Percentiles rank a stretch among this genome's conserved stretches.
These are phyloP conservation scores for Chrysolina americana DNA, from an alignment of 2,888 invertebrate genomes.

Conservation along the genomic window DNA sequence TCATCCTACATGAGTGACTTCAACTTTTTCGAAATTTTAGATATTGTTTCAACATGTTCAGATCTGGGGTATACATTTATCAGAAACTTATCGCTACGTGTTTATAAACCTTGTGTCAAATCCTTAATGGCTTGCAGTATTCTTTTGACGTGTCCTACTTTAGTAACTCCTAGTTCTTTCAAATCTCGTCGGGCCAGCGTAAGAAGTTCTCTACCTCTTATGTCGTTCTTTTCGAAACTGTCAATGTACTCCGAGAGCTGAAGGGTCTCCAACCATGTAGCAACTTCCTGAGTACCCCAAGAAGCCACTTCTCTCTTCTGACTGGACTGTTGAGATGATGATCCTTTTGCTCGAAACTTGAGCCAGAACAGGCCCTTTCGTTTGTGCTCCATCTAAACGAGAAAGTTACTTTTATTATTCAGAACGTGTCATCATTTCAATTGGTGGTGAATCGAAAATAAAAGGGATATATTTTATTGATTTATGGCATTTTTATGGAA, in stretches of 20 bases:
- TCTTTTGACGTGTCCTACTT: constrained; percentile 96
- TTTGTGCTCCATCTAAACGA: constrained; percentile 69
- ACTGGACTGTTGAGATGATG: constrained; percentile 70
- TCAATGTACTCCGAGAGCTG: constrained; percentile 92
- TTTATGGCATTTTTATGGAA: no score
- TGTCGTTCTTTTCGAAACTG: constrained; percentile 92
- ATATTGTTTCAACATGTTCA: constrained; percentile 43
- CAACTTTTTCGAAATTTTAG: not conserved
- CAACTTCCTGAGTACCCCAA: constrained; percentile 94
- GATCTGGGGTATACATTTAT: constrained; percentile 44
- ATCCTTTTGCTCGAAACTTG: constrained; percentile 73
- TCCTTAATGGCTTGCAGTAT: constrained; percentile 95
- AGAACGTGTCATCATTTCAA: no score
- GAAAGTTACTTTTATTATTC: not conserved
- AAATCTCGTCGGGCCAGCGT: constrained; percentile 89
- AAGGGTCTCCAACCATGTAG: constrained; percentile 89
- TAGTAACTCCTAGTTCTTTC: constrained; percentile 92
- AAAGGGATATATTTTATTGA: no score
- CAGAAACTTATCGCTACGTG: constrained; percentile 40
- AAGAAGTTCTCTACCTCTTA: constrained; percentile 90
- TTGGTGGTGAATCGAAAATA: no score
- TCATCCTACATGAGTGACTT: not conserved
- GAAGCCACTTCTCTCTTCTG: constrained; percentile 72
- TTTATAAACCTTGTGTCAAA: constrained; percentile 70
- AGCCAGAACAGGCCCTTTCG: constrained; percentile 80